Evolutionary conservation across 2,113 vertebrate species (phyloP).

Genomic region (Steatornis caripensis): DNA sequence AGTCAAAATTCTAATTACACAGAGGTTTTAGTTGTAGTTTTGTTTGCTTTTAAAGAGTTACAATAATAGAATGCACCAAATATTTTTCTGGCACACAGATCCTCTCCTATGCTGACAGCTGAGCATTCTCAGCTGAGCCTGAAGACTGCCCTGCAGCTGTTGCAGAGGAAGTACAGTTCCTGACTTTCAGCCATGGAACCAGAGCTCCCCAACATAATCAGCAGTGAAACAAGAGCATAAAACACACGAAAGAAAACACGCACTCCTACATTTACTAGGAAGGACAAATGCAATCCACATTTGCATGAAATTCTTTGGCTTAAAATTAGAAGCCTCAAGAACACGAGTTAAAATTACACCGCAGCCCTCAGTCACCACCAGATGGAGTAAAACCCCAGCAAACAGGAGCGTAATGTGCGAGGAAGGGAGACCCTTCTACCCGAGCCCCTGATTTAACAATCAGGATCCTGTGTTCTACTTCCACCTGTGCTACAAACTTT

Average conservation of each 20-base stretch:
- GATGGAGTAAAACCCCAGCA: neutral
- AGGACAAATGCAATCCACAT: neutral
- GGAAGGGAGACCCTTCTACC: too few species aligned
- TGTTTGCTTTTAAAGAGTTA: neutral
- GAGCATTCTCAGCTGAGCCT: neutral
- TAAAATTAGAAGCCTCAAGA: neutral
- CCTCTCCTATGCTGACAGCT: neutral
- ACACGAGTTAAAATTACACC: neutral
- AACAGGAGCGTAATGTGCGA: neutral
- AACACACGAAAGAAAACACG: neutral
- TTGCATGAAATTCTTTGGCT: neutral
- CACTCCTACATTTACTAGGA: neutral
- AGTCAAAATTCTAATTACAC: neutral
- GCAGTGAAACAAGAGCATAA: neutral
- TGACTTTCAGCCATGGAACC: neutral
- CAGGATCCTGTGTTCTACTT: neutral
- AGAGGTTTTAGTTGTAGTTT: neutral
- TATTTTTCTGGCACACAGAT: neutral
- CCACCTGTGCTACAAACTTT: neutral
- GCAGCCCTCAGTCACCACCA: neutral
- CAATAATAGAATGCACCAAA: neutral
- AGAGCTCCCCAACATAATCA: neutral
- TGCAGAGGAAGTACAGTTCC: neutral
- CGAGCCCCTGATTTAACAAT: neutral
- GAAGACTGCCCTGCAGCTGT: neutral